Conservation (phyloP, 2,888 invertebrate genomes). For the Amorpha juglandis region DNA sequence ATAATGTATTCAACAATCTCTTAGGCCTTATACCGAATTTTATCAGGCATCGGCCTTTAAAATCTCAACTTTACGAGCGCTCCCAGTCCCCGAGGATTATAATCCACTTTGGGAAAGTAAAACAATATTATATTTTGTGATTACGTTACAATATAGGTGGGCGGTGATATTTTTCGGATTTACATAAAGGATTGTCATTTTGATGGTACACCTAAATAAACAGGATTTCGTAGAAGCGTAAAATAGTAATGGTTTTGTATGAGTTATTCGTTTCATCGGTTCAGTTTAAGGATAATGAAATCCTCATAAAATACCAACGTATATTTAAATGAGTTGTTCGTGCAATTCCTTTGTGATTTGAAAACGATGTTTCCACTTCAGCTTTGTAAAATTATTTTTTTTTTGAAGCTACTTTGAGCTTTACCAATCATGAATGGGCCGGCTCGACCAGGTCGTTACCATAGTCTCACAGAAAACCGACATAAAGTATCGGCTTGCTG, state of each 20-base stretch:
- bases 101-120: constrained; percentile 22
- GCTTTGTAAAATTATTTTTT: too few relatives aligned
- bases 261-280: not conserved
- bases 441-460: too few relatives aligned
- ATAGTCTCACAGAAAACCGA: too few relatives aligned
- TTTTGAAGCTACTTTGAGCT: too few relatives aligned
- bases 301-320: not conserved
- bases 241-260: not conserved
- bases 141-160: constrained; percentile 23
- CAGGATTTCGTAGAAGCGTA: not conserved
- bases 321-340: not conserved
- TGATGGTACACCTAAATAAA: not conserved
- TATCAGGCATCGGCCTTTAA: constrained; percentile 25
- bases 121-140: constrained; percentile 23
- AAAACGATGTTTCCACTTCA: too few relatives aligned
- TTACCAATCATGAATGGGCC: too few relatives aligned
- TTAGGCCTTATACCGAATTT: constrained; percentile 7
- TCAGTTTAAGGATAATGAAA: not conserved
- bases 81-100: constrained; percentile 23
- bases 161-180: constrained; percentile 2
- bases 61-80: constrained; percentile 28
- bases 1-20: constrained; percentile 20
- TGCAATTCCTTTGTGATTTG: not conserved
- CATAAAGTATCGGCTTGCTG: too few relatives aligned
- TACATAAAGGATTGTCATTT: constrained; percentile 10